Evolutionary conservation across 92 coral and sea anemone species (phyloP).

Genomic region (Epizoanthus illoricatus): DNA sequence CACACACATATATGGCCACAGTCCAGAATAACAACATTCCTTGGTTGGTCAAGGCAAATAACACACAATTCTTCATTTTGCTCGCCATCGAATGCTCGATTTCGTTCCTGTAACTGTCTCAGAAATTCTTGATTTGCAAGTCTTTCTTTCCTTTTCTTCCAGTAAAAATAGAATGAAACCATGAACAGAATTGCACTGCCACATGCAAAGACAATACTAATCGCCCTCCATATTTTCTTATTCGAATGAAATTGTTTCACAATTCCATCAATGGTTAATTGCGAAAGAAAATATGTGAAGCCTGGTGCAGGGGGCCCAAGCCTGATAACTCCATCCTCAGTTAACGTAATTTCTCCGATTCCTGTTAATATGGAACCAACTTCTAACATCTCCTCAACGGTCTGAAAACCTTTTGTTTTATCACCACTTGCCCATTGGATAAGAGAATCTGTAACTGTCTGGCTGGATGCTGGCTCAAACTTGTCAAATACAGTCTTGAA

Average conservation of each 20-base stretch:
- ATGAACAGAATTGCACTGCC: slow-evolving; percentile 78
- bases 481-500: slow-evolving; percentile 73
- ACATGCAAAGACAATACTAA: slow-evolving; percentile 73
- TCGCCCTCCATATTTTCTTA: slow-evolving; percentile 68
- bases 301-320: slow-evolving; percentile 75
- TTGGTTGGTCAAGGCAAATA: slow-evolving; percentile 82
- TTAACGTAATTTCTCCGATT: slow-evolving; percentile 75
- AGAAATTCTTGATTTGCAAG: slow-evolving; percentile 44
- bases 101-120: slow-evolving; percentile 50
- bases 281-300: slow-evolving; percentile 73
- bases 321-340: slow-evolving; percentile 61
- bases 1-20: slow-evolving; percentile 98
- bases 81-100: slow-evolving; percentile 33
- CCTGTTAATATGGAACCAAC: slow-evolving; percentile 86
- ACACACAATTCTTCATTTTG: slow-evolving; percentile 73
- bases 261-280: slow-evolving; percentile 71
- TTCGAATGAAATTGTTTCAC: slow-evolving; percentile 67
- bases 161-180: slow-evolving; percentile 67
- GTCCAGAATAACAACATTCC: slow-evolving; percentile 92
- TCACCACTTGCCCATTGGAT: slow-evolving; percentile 98
- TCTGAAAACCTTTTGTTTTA: slow-evolving; percentile 89
- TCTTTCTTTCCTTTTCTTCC: slow-evolving; percentile 66
- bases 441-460: slow-evolving; percentile 71
- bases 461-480: slow-evolving; percentile 80
- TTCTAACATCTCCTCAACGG: slow-evolving; percentile 79